Evolutionary conservation across 1,140 invertebrate genomes (phyloP).

Genomic region (Lerema accius): DNA sequence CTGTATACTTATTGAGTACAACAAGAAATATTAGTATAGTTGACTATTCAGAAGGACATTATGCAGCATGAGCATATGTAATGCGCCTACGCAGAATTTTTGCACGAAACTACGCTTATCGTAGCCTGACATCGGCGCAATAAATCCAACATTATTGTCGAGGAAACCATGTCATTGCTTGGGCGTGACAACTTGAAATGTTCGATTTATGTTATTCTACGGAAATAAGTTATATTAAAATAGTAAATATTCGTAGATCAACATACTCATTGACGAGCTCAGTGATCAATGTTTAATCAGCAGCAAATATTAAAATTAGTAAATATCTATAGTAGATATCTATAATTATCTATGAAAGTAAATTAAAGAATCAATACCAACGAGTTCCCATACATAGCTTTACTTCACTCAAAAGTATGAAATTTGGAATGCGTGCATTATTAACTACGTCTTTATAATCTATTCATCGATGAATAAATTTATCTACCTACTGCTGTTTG

Average conservation of each 20-base stretch:
- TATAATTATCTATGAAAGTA: too few species aligned
- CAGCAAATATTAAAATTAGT: too few species aligned
- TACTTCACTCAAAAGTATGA: too few species aligned
- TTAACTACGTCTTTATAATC: too few species aligned
- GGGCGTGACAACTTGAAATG: slow-evolving; percentile 56
- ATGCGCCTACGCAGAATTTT: slow-evolving; percentile 63
- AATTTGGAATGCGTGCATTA: too few species aligned
- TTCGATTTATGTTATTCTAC: slow-evolving; percentile 53
- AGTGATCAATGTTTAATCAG: too few species aligned
- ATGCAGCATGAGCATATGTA: slow-evolving; percentile 46
- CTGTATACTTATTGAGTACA: background rate
- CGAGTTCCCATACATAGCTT: too few species aligned
- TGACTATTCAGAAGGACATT: slow-evolving; percentile 4
- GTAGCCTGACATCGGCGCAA: slow-evolving; percentile 48
- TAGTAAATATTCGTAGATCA: background rate
- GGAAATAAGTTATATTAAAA: slow-evolving; percentile 40
- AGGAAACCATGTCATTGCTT: slow-evolving; percentile 53
- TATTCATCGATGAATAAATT: too few species aligned
- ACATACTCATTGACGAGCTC: background rate
- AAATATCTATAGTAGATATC: too few species aligned
- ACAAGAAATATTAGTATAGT: background rate
- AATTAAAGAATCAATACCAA: too few species aligned
- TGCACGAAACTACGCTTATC: slow-evolving; percentile 58
- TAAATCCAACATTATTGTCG: slow-evolving; percentile 62
- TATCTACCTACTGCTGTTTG: too few species aligned